phyloP scores from a whole-genome alignment of 1,140 invertebrate genomes.

The Harpegnathos saltator region DNA sequence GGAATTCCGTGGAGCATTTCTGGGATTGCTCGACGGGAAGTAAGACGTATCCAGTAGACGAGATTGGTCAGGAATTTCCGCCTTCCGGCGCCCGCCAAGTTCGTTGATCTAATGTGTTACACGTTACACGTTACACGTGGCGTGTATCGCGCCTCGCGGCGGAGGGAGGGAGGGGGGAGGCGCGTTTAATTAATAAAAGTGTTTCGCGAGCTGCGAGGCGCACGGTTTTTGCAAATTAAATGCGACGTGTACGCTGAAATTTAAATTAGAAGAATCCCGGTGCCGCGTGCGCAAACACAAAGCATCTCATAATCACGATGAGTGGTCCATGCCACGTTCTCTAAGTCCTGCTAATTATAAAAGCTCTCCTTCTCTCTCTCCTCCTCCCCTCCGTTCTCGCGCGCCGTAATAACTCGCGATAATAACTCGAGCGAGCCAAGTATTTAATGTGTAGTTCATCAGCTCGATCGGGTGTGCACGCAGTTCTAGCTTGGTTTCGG shows the following conservation, averaged over 20 bases:
- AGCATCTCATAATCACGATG: neutral
- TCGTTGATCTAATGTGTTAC: conserved; percentile 52
- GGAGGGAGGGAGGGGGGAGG: neutral
- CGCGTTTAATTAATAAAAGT: conserved; percentile 11
- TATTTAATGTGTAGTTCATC: conserved; percentile 5
- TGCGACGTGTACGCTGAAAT: neutral
- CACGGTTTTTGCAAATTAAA: neutral
- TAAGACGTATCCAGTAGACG: conserved; percentile 60
- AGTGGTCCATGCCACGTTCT: neutral
- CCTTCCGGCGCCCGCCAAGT: conserved; percentile 47
- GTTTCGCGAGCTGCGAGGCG: neutral
- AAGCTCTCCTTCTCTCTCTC: too few species aligned
- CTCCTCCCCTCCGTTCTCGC: too few species aligned
- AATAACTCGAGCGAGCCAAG: neutral
- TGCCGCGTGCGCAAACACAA: neutral
- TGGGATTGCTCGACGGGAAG: conserved; percentile 56
- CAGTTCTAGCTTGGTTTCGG: conserved; percentile 14
- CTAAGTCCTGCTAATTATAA: neutral
- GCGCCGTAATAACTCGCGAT: neutral
- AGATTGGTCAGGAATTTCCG: conserved; percentile 48
- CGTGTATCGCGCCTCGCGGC: neutral
- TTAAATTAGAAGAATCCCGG: neutral
- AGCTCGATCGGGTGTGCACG: neutral
- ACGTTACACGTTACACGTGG: neutral
- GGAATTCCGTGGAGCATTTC: conserved; percentile 48